Evolutionary conservation across 2,888 invertebrate genomes (phyloP).

Genomic region (Oscheius sp.): DNA sequence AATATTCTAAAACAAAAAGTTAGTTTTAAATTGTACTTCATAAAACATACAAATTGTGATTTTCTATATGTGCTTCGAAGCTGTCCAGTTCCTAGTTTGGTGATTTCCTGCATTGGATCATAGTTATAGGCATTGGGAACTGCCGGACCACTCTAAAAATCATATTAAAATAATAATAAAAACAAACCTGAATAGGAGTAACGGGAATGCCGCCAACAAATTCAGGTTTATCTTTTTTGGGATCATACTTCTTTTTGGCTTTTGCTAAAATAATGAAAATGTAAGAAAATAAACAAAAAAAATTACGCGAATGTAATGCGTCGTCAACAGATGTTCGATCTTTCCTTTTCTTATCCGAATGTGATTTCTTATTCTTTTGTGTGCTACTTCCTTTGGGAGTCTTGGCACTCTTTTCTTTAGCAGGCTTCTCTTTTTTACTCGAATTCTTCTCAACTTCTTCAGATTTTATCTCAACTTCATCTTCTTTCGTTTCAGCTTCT

Average conservation of each 20-base stretch:
- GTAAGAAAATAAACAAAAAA: background rate
- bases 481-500: slow-evolving; percentile 15
- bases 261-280: background rate
- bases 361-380: background rate
- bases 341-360: background rate
- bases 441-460: background rate
- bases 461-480: background rate
- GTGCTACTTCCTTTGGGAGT: slow-evolving; percentile 30
- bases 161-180: background rate
- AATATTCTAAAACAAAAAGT: slow-evolving; percentile 42
- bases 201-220: slow-evolving; percentile 52
- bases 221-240: slow-evolving; percentile 45
- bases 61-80: slow-evolving; percentile 59
- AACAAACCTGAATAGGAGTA: slow-evolving; percentile 36
- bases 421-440: slow-evolving; percentile 15
- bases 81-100: slow-evolving; percentile 56
- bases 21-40: background rate
- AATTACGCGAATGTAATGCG: slow-evolving; percentile 18
- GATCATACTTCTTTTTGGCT: slow-evolving; percentile 46
- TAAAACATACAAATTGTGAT: slow-evolving; percentile 43
- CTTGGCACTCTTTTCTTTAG: slow-evolving; percentile 10
- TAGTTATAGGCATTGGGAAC: slow-evolving; percentile 59
- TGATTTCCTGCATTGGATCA: slow-evolving; percentile 58
- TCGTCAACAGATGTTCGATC: slow-evolving; percentile 4
- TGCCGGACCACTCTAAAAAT: slow-evolving; percentile 41